Percentiles rank a stretch among this genome's conserved stretches.
These are phyloP conservation scores for Leptopilina clavipes DNA, from an alignment of 1,140 invertebrate genomes.

Conservation along the genomic window DNA sequence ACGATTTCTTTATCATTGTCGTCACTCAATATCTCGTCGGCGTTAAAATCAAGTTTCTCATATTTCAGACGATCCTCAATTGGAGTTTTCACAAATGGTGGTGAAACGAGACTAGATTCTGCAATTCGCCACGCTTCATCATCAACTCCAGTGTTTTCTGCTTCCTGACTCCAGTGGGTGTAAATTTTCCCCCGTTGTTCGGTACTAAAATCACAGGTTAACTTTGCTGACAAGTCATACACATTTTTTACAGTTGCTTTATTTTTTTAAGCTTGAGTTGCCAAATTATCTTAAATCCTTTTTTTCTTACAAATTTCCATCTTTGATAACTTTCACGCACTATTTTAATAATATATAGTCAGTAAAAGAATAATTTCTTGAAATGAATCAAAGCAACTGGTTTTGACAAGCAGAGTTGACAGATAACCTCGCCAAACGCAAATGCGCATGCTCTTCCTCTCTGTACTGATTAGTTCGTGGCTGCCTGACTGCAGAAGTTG, in stretches of 20 bases:
- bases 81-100: constrained; percentile 79
- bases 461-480: no score
- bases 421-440: no score
- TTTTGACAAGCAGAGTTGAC: no score
- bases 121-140: constrained; percentile 64
- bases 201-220: constrained; percentile 98
- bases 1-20: constrained; percentile 75
- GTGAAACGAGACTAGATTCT: constrained; percentile 69
- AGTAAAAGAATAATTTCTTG: no score
- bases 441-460: no score
- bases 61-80: constrained; percentile 86
- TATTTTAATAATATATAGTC: no score
- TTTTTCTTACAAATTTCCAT: no score
- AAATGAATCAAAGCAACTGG: no score
- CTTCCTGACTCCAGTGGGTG: constrained; percentile 62
- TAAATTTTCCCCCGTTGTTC: constrained; percentile 81
- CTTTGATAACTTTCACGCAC: no score
- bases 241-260: constrained; percentile 98
- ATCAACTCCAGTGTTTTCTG: constrained; percentile 52
- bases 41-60: constrained; percentile 81
- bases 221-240: constrained; percentile 95
- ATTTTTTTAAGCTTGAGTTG: constrained; percentile 95
- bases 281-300: no score
- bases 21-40: constrained; percentile 79
- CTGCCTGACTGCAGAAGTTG: no score